phyloP scores from a whole-genome alignment of 2,797 vertebrate genomes.

The Pangasius larnaudii region DNA sequence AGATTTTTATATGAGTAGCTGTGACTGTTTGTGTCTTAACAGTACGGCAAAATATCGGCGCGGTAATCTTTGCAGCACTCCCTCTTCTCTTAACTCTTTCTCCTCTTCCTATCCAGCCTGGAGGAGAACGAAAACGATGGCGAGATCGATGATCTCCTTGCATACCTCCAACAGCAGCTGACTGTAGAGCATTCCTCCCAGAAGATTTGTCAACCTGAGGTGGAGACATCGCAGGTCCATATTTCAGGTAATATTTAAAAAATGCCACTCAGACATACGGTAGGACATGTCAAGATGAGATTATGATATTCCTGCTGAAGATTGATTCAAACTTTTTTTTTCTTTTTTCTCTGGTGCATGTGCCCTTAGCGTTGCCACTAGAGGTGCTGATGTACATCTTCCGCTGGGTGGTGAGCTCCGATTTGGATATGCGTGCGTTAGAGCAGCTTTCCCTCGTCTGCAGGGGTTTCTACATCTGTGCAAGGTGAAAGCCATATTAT shows the following conservation, averaged over 20 bases:
- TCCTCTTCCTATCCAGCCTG: slow-evolving; percentile 68
- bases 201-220: slow-evolving; percentile 90
- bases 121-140: slow-evolving; percentile 80
- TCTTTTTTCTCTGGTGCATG: not conserved
- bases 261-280: no score
- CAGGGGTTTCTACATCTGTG: slow-evolving; percentile 96
- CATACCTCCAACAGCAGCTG: slow-evolving; percentile 92
- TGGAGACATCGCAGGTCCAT: slow-evolving; percentile 85
- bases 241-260: slow-evolving; percentile 83
- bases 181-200: slow-evolving; percentile 83
- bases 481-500: slow-evolving; percentile 80
- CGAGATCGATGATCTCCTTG: slow-evolving; percentile 89
- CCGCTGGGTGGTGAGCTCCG: slow-evolving; percentile 97
- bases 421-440: slow-evolving; percentile 92
- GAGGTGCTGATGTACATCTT: slow-evolving; percentile 98
- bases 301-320: not conserved
- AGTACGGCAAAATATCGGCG: not conserved
- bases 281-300: not conserved
- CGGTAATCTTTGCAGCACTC: no score
- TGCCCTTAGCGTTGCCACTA: slow-evolving; percentile 83
- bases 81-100: not conserved
- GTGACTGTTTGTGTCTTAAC: not conserved
- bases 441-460: slow-evolving; percentile 95
- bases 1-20: not conserved
- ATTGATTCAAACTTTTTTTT: not conserved